A percentile compares a stretch with the other conserved stretches of the same genome.
These are phyloP conservation scores for Aegithalos caudatus DNA, from an alignment of 2,113 vertebrate genomes.

Conservation along the genomic window DNA sequence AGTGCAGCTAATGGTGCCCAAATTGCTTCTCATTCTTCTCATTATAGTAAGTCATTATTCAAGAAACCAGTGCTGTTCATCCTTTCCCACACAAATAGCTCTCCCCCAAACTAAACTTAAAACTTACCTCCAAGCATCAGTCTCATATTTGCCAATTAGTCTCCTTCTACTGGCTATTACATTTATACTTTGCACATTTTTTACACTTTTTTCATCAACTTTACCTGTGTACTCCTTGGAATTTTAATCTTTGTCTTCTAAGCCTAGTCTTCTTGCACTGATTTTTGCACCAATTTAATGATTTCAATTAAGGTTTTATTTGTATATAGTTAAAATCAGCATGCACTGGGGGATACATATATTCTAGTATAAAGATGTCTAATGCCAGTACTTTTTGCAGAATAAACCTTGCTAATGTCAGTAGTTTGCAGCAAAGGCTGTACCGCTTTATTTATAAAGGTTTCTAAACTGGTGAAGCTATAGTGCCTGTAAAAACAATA, in stretches of 20 bases:
- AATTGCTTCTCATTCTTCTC: conserved; percentile 38
- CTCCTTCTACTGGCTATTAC: neutral
- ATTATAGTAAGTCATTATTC: conserved; percentile 28
- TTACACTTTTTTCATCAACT: neutral
- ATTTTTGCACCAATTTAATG: neutral
- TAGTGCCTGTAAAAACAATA: neutral
- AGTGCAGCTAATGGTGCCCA: conserved; percentile 15
- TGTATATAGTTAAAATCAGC: neutral
- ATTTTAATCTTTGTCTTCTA: neutral
- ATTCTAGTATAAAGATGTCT: neutral
- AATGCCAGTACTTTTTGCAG: neutral
- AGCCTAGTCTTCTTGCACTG: neutral
- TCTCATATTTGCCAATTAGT: neutral
- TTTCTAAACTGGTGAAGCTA: neutral
- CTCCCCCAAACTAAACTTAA: neutral
- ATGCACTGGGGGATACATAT: neutral
- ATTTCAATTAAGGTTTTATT: neutral
- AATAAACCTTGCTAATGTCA: neutral
- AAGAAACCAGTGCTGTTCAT: conserved; percentile 1
- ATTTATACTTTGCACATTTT: neutral
- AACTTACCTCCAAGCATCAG: neutral
- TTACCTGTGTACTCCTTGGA: neutral
- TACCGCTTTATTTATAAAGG: neutral
- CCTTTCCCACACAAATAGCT: conserved; percentile 4
- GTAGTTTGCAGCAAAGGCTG: neutral